A percentile compares a stretch with the other conserved stretches of the same genome.
phyloP scores from a whole-genome alignment of 2,797 vertebrate species.

The Myripristis jacobus region DNA sequence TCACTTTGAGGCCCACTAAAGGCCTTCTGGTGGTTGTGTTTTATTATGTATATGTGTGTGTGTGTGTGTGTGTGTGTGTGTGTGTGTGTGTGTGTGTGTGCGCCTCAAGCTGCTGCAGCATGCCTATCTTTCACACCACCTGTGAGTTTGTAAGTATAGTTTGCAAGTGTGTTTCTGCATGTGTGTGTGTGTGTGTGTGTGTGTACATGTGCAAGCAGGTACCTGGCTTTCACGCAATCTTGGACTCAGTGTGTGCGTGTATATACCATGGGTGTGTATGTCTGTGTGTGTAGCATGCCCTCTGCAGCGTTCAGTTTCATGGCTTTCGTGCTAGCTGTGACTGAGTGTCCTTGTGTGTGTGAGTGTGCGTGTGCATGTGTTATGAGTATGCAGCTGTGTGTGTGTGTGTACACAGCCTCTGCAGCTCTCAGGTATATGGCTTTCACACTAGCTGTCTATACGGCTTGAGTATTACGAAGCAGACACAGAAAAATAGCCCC shows the following conservation, averaged over 20 bases:
- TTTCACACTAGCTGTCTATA: constrained; percentile 29
- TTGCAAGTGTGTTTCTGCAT: too few species aligned
- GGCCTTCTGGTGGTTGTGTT: not conserved
- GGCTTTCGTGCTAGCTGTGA: constrained; percentile 8
- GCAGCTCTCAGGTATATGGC: constrained; percentile 35
- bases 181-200: not conserved
- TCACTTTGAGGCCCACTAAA: constrained; percentile 17
- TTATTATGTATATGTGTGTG: not conserved
- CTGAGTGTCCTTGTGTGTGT: not conserved
- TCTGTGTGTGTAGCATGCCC: not conserved
- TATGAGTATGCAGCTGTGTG: not conserved
- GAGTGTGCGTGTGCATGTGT: constrained; percentile 5
- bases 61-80: not conserved
- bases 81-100: not conserved
- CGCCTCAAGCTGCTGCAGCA: not conserved
- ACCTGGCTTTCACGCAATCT: not conserved
- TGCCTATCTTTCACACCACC: not conserved
- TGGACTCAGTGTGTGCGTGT: not conserved
- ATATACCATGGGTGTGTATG: not conserved
- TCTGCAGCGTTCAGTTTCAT: not conserved
- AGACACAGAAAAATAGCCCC: constrained; percentile 45
- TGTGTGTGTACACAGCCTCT: constrained; percentile 16
- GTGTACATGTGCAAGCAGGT: not conserved
- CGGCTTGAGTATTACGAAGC: constrained; percentile 48
- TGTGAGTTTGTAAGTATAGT: not conserved